Base-by-base conservation (phyloP, 2,113 vertebrate genomes). In the Onychorhynchus coronatus region DNA sequence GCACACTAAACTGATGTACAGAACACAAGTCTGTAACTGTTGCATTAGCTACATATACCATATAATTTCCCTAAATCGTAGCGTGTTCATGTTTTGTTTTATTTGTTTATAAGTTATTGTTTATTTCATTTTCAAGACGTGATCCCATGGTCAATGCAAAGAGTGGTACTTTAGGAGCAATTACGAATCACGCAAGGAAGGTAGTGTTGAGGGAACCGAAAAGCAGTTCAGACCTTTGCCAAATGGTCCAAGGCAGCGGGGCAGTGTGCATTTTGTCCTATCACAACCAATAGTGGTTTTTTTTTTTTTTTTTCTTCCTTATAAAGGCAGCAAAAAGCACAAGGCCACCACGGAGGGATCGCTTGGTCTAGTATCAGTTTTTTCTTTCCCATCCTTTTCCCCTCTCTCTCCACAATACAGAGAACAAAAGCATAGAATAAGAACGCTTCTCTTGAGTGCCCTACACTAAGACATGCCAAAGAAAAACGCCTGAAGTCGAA, bases 321-420 rank as follows among this genome's bases (percentile, higher is more conserved):
- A 42, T 46, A 44, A 89, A 84, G 41, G 71, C 31, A 49, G 58
- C 41, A 73, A 46, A 72, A 88, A 49, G 22, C 37, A 27, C 12
- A 25, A 56, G 55, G 63, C 27, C 58, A 58, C 28, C 0, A 8
- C 1, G 6, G 28, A 66, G 13, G 30, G 33, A 63, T 25, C 0
- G 1, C 19, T 61, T 50, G 47, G 23, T 93, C 33, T 81, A 81
- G n/a, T 84, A 77, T 14, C 27, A 24, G 0, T 35, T 75, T 84
- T 79, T 12, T 4, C 18, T 55, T 85, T 75, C 14, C 14, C 10
- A 20, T 39, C 9, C 31, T 41, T 46, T 77, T 56, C 5, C 42
- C 15, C 6, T 2, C 28, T 82, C 44, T 1, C 24, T 15, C 30
- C 20, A 28, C 11, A 21, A 5, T 27, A 49, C 0, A 66, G 35